phyloP scores from a whole-genome alignment of 2,888 invertebrate species.

The Lottia gigantea region DNA sequence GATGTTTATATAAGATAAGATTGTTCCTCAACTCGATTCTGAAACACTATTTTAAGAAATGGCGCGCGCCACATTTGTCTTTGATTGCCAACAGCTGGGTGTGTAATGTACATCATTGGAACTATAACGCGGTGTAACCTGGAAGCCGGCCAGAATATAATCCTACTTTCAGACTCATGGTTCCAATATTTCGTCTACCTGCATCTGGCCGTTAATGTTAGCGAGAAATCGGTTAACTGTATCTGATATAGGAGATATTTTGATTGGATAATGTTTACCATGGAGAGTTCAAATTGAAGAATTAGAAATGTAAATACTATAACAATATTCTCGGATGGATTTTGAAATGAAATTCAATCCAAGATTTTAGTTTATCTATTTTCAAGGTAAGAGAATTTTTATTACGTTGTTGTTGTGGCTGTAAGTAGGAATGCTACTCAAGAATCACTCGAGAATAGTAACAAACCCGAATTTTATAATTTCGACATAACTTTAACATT shows the following conservation, averaged over 20 bases:
- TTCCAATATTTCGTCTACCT: constrained; percentile 5
- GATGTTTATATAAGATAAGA: not conserved
- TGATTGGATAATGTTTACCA: too few relatives aligned
- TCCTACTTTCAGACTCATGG: constrained; percentile 9
- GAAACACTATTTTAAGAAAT: not conserved
- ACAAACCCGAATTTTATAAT: too few relatives aligned
- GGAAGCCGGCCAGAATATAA: constrained; percentile 4
- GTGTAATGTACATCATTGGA: constrained; percentile 4
- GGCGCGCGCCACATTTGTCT: constrained; percentile 8
- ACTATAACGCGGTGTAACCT: constrained; percentile 4
- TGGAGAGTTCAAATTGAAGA: too few relatives aligned
- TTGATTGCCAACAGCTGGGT: constrained; percentile 6
- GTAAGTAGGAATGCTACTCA: too few relatives aligned
- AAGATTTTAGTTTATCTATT: too few relatives aligned
- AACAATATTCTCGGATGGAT: too few relatives aligned
- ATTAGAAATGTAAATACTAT: too few relatives aligned
- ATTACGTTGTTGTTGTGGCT: too few relatives aligned
- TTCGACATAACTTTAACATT: too few relatives aligned
- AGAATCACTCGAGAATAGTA: too few relatives aligned
- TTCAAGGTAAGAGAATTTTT: too few relatives aligned
- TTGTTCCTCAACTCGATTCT: not conserved
- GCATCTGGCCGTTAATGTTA: not conserved
- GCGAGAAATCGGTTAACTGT: constrained; percentile 5
- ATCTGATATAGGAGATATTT: not conserved
- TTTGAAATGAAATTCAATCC: too few relatives aligned